Percentiles rank a stretch among this genome's conserved stretches.
Conservation (phyloP, 30 jellyfish, hydroid and myxozoan genomes). For the Aurelia sp. region DNA sequence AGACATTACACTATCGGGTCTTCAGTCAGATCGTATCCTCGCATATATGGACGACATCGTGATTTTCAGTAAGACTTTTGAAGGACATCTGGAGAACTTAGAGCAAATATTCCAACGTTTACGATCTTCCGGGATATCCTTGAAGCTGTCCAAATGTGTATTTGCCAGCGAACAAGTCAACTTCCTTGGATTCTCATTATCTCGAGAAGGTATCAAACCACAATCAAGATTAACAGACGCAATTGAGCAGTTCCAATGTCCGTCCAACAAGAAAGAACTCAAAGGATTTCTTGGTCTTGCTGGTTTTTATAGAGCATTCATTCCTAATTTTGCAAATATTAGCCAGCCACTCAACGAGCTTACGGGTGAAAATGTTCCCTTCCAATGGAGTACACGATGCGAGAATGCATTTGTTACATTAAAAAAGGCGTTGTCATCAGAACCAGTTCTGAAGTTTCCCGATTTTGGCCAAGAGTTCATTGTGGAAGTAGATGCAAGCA, state of each 20-base stretch:
- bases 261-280: conserved; percentile 16
- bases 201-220: conserved; percentile 29
- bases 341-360: conserved; percentile 21
- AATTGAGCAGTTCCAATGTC: background rate
- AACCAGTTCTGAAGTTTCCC: background rate
- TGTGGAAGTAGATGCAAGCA: too few relatives aligned
- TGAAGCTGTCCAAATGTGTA: conserved; percentile 41
- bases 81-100: conserved; percentile 3
- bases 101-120: conserved; percentile 9
- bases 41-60: conserved; percentile 48
- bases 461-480: background rate
- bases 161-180: conserved; percentile 16
- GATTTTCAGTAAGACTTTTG: conserved; percentile 18
- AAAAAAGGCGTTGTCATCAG: conserved; percentile 11
- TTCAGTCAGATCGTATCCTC: conserved; percentile 15
- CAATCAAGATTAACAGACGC: conserved; percentile 13
- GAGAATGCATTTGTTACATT: too few relatives aligned
- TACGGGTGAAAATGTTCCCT: conserved; percentile 11
- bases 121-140: conserved; percentile 13
- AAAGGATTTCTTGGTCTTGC: conserved; percentile 30
- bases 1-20: conserved; percentile 20
- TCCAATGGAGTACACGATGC: background rate
- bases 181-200: conserved; percentile 20
- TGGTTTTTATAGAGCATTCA: conserved; percentile 23
- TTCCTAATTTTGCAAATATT: conserved; percentile 9